phyloP scores from a whole-genome alignment of 2,113 vertebrate genomes.

The Siphamia tubifer region DNA sequence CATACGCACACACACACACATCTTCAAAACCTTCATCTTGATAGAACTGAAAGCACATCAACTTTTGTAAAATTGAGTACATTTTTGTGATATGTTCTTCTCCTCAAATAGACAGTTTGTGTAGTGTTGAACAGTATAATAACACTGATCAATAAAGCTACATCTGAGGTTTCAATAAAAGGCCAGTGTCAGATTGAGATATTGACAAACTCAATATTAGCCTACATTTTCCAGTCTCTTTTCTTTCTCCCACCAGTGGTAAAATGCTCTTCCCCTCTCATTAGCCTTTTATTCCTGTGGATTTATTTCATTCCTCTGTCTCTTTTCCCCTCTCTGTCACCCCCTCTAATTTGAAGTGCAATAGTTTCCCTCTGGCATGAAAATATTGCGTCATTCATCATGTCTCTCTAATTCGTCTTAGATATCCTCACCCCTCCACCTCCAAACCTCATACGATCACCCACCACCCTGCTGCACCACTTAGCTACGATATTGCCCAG shows the following conservation, averaged over 20 bases:
- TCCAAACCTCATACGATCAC: slow-evolving; percentile 12
- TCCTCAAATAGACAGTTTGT: too few relatives aligned
- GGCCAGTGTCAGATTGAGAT: background rate
- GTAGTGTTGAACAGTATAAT: too few relatives aligned
- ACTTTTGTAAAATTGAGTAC: too few relatives aligned
- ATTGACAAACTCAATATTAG: slow-evolving; percentile 32
- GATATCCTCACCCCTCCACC: slow-evolving; percentile 51
- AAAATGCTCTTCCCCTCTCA: slow-evolving; percentile 27
- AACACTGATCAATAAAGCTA: too few relatives aligned
- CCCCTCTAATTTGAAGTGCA: slow-evolving; percentile 74
- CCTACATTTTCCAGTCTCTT: background rate
- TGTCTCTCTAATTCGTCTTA: slow-evolving; percentile 75
- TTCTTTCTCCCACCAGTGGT: slow-evolving; percentile 14
- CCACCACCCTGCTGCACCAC: slow-evolving; percentile 39
- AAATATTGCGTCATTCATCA: slow-evolving; percentile 79
- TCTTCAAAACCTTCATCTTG: too few relatives aligned
- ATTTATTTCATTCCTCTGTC: slow-evolving; percentile 56
- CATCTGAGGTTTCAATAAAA: too few relatives aligned
- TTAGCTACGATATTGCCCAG: slow-evolving; percentile 56
- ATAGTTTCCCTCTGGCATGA: slow-evolving; percentile 76
- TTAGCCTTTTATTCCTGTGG: slow-evolving; percentile 58
- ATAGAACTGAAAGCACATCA: too few relatives aligned
- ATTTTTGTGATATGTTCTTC: too few relatives aligned
- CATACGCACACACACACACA: too few relatives aligned
- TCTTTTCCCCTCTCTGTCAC: slow-evolving; percentile 60